Conservation (phyloP, 2,113 vertebrate species). For the Acinonyx jubatus region DNA sequence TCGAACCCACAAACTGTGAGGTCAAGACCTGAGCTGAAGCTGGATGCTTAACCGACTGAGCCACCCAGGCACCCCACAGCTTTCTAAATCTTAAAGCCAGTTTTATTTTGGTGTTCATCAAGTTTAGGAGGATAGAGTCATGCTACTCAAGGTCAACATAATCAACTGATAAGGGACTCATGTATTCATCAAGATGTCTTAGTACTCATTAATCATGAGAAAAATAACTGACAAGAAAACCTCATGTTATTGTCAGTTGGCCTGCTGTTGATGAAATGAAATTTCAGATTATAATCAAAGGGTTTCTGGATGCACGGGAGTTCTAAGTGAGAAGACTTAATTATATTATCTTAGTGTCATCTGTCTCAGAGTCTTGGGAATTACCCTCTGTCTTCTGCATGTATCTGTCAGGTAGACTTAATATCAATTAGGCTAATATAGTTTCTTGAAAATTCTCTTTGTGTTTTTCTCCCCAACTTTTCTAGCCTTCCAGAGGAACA, state of each 20-base stretch:
- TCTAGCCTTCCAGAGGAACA: background rate
- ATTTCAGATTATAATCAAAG: conserved; percentile 31
- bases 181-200: background rate
- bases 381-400: background rate
- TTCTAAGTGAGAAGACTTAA: background rate
- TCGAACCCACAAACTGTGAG: no score
- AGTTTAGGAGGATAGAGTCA: background rate
- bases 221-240: background rate
- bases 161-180: background rate
- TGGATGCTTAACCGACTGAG: no score
- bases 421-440: background rate
- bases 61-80: background rate
- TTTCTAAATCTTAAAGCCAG: background rate
- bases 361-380: background rate
- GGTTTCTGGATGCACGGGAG: background rate
- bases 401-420: background rate
- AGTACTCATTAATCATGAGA: background rate
- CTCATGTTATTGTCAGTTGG: background rate
- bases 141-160: background rate
- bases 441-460: conserved; percentile 26
- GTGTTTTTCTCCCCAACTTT: background rate
- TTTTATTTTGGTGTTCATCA: conserved; percentile 16
- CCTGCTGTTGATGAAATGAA: background rate
- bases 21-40: no score
- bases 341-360: background rate